Base-by-base conservation (phyloP, 1,140 invertebrate species). In the Drosophila saltans region DNA sequence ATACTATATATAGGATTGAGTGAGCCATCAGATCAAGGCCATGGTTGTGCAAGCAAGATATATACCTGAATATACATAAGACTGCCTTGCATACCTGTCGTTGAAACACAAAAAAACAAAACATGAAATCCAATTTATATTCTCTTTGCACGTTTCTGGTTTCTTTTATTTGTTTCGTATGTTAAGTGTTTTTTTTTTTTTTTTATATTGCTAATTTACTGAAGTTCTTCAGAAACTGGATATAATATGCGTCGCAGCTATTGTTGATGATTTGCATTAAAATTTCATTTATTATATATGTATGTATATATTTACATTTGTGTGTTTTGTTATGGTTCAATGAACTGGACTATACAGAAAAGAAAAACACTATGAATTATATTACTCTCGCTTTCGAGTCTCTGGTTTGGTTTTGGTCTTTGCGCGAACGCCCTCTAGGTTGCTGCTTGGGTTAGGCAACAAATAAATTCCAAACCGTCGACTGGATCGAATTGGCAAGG, bases 391-490 rank as follows among this genome's bases (percentile, higher is more conserved):
- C 78, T 81, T 81, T 73, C 16, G 1, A 21, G 45, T 48, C 16
- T 48, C 7, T 21, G 21, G 16, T 41, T 21, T 43, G 33, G 57
- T 40, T 41, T 52, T 60, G 41, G 36, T 41, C 36, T 75, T 63
- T 62, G 33, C 3, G 39, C 45, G 28, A 41, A n/a, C 66, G 64
- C 66, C 63, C 72, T 71, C 52, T 74, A 73, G 36, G 21, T 52
- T 36, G 41, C 41, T 72, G 41, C 41, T 72, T 60, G 26, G 58
- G 62, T 62, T 72, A 67, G 30, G 59, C 66, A 52, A 68, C 64
- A 67, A 66, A 48, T 70, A 48, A 81, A 85, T 82, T 76, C 69
- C 76, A 83, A 79, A 30, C 75, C 69, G 79, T 52, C 45, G 45
- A 52, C 45, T 52, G 45, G 45, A 52, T 52, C 45, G 45, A 52